phyloP scores from a whole-genome alignment of 2,888 invertebrate species.

The Idaea straminata region DNA sequence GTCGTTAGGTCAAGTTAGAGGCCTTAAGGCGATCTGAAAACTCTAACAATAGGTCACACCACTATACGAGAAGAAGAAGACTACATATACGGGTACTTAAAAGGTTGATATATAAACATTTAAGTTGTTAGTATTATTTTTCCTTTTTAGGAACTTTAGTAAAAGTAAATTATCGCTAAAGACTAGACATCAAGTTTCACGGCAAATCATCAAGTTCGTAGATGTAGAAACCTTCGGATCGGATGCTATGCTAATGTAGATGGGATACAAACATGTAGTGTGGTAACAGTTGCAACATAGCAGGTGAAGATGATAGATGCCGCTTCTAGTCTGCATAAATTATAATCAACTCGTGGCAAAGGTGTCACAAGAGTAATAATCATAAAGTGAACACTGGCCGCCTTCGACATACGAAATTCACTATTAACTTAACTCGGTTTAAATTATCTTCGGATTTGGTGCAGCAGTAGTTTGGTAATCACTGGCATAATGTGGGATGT shows the following conservation, averaged over 20 bases:
- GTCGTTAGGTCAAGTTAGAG: no score
- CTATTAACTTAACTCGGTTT: conserved; percentile 50
- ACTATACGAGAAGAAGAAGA: no score
- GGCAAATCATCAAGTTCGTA: not conserved
- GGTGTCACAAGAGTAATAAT: conserved; percentile 39
- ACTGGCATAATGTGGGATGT: conserved; percentile 68
- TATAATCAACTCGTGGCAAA: conserved; percentile 35
- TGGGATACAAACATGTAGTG: conserved; percentile 41
- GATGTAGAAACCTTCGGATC: conserved; percentile 1
- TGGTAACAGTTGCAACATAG: conserved; percentile 53
- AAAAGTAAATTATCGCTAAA: no score
- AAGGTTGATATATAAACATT: no score
- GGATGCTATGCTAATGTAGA: conserved; percentile 21
- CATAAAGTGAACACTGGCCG: conserved; percentile 30
- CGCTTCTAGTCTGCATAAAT: conserved; percentile 44
- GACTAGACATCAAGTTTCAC: no score
- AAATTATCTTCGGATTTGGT: conserved; percentile 68
- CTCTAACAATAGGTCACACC: no score
- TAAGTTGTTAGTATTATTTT: no score
- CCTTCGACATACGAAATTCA: conserved; percentile 41
- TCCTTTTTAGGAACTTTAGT: no score
- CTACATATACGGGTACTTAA: no score
- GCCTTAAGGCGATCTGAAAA: no score
- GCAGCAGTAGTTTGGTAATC: conserved; percentile 65
- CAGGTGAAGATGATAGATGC: conserved; percentile 51